Evolutionary conservation across 2,113 vertebrate genomes (phyloP), one percentile per base, ranked within the genome.

Genomic region (Odontesthes bonariensis): DNA sequence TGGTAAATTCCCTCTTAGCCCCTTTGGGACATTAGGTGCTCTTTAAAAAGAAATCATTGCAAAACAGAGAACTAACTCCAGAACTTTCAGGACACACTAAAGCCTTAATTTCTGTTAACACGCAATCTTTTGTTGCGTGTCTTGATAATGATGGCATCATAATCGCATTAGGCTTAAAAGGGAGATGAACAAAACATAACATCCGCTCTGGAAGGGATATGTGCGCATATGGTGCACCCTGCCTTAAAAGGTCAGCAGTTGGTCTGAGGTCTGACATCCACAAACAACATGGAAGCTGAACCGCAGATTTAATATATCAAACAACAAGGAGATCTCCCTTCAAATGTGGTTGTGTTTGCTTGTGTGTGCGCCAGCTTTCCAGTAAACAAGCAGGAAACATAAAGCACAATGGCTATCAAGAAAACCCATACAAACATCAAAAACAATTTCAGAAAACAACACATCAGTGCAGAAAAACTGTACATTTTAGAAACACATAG

Each of bases 101-200:
- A 49, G 19, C 46, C 7, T 49, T 19, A 3, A 49, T 19, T 19
- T 49, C 1, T n/a, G 6, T 19, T 19, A 6, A 19, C 46, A 47
- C 14, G 17, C 17, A 49, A 17, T 49, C 16, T 49, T 49, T 49
- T 49, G 17, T 49, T 19, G 46, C 46, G 19, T 49, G 46, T n/a
- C 46, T 49, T 49, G 46, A 38, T 8, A n/a, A 49, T 49, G 46
- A n/a, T n/a, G 46, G 46, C 46, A n/a, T 49, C 46, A 49, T 19
- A 49, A n/a, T 49, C 46, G 46, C 46, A 49, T 49, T 49, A 49
- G 46, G 46, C 46, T 49, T 49, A 49, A 49, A 49, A 49, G 46
- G 46, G 17, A 49, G 46, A 49, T 49, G 19, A 49, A 49, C 46
- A 49, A 49, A 49, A 49, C 11, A 44, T 44, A 44, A 44, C 46